These are phyloP conservation scores for Archivesica marissinica DNA, from an alignment of 1,140 invertebrate species.

Conservation along the genomic window DNA sequence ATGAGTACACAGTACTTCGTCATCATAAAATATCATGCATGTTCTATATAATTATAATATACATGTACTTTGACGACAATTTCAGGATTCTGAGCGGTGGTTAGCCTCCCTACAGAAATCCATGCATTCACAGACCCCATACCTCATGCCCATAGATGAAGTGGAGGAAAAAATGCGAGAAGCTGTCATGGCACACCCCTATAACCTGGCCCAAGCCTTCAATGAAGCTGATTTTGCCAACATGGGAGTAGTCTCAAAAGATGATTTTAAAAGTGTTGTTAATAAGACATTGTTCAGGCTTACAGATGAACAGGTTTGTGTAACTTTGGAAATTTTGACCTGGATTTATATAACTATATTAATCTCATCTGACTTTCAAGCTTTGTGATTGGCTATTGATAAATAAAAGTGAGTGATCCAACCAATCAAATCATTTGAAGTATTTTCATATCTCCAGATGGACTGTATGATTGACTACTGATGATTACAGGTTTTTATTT, in stretches of 20 bases:
- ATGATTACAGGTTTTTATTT: too few relatives aligned
- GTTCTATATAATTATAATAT: too few relatives aligned
- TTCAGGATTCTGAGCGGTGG: conserved; percentile 74
- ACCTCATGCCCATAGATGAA: conserved; percentile 71
- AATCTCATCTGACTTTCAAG: too few relatives aligned
- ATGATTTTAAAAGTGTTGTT: conserved; percentile 77
- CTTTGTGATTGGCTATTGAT: too few relatives aligned
- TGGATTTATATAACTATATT: neutral
- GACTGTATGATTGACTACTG: too few relatives aligned
- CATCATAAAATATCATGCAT: too few relatives aligned
- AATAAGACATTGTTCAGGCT: conserved; percentile 75
- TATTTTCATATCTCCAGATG: too few relatives aligned
- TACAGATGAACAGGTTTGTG: conserved; percentile 79
- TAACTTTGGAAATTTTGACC: neutral
- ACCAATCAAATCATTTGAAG: too few relatives aligned
- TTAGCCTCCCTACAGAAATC: conserved; percentile 67
- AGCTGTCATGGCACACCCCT: conserved; percentile 74
- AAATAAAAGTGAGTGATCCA: too few relatives aligned
- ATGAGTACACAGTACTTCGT: too few relatives aligned
- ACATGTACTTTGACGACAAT: neutral
- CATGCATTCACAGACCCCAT: conserved; percentile 59
- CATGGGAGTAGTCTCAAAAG: conserved; percentile 79
- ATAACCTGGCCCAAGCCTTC: conserved; percentile 74
- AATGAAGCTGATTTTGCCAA: conserved; percentile 79
- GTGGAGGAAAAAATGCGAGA: conserved; percentile 74